Evolutionary conservation across 2,888 invertebrate species (phyloP).

Genomic region (Erebia ligea): DNA sequence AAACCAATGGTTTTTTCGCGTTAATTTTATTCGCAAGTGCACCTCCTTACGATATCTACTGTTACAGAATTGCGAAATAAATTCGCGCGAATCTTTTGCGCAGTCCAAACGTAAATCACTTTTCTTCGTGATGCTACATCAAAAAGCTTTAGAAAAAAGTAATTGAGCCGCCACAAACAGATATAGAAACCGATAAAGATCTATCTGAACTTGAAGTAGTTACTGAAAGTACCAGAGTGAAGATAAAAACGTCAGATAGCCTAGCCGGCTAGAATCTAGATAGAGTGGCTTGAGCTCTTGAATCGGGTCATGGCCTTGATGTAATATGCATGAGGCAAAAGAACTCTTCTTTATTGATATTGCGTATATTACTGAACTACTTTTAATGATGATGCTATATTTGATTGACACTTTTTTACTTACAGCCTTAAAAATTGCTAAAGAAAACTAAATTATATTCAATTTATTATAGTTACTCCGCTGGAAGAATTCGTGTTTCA

Average conservation of each 20-base stretch:
- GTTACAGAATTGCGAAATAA: too few species aligned
- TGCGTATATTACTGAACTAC: constrained; percentile 23
- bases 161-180: constrained; percentile 9
- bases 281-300: constrained; percentile 60
- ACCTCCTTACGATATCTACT: too few species aligned
- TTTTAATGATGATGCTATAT: too few species aligned
- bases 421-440: too few species aligned
- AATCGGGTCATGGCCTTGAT: constrained; percentile 65
- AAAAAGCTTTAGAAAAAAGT: constrained; percentile 10
- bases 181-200: constrained; percentile 51
- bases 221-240: constrained; percentile 46
- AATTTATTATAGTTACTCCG: too few species aligned
- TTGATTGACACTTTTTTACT: too few species aligned
- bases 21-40: too few species aligned
- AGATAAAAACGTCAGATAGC: constrained; percentile 63
- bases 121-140: not conserved
- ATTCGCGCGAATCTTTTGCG: too few species aligned
- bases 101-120: too few species aligned
- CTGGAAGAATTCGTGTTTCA: too few species aligned
- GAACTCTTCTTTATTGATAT: constrained; percentile 35
- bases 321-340: constrained; percentile 41
- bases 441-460: too few species aligned
- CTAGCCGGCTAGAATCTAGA: constrained; percentile 61
- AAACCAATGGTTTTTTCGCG: too few species aligned
- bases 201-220: constrained; percentile 64